A percentile compares a stretch with the other conserved stretches of the same genome.
These are phyloP conservation scores for Agriopis leucophaearia DNA, from an alignment of 2,888 invertebrate species.

Conservation along the genomic window DNA sequence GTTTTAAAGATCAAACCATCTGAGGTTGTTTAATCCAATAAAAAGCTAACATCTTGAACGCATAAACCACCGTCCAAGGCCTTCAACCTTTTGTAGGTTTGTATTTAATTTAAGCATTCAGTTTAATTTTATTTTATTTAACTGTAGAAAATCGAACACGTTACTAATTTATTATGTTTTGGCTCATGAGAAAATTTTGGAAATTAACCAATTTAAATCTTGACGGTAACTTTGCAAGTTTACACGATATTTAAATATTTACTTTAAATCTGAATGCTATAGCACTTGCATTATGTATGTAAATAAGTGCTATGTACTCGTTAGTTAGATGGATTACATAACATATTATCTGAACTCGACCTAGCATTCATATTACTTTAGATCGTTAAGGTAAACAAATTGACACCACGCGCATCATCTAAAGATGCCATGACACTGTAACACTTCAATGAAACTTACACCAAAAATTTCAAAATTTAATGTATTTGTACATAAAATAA, in stretches of 20 bases:
- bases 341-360: conserved; percentile 18
- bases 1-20: conserved; percentile 11
- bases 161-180: neutral
- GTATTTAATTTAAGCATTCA: neutral
- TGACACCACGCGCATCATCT: no score
- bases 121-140: no score
- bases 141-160: neutral
- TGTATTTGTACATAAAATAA: no score
- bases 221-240: conserved; percentile 23
- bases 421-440: no score
- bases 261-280: conserved; percentile 21
- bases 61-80: conserved; percentile 11
- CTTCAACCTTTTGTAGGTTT: conserved; percentile 12
- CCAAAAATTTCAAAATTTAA: no score
- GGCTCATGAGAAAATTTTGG: neutral
- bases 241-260: conserved; percentile 24
- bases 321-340: conserved; percentile 23
- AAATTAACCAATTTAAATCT: conserved; percentile 3
- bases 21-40: conserved; percentile 11
- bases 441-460: no score
- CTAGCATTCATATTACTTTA: conserved; percentile 23
- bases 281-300: conserved; percentile 35
- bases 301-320: conserved; percentile 26
- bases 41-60: conserved; percentile 6
- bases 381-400: no score